phyloP scores from a whole-genome alignment of 2,888 invertebrate genomes.

The Cheilosia urbana region DNA sequence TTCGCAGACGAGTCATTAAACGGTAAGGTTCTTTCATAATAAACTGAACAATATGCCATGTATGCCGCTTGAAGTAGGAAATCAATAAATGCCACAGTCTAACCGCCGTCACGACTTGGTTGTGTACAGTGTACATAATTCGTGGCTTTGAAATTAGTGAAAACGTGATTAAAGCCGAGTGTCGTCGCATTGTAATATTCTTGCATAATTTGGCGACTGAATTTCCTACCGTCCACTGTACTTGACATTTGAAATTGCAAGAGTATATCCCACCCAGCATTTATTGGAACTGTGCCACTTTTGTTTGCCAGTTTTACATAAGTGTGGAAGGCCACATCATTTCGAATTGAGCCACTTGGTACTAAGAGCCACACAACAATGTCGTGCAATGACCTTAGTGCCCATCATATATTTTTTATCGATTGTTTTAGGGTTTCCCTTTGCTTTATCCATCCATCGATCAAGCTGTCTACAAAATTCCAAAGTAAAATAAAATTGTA shows the following conservation, averaged over 20 bases:
- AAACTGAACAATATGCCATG: constrained; percentile 4
- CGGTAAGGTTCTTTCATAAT: too few species aligned
- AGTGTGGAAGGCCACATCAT: constrained; percentile 36
- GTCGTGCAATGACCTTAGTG: constrained; percentile 58
- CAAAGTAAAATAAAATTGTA: constrained; percentile 37
- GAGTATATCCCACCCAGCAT: background rate
- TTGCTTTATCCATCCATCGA: background rate
- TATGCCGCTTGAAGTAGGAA: constrained; percentile 7
- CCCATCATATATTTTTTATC: constrained; percentile 37
- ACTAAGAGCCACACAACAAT: constrained; percentile 7
- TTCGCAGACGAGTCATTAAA: too few species aligned
- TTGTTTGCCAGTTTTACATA: constrained; percentile 19
- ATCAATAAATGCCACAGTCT: background rate
- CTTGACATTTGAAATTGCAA: constrained; percentile 20
- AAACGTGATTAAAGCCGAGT: constrained; percentile 2
- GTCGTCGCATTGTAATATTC: background rate
- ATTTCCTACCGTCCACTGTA: background rate
- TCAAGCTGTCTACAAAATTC: constrained; percentile 14
- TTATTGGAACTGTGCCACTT: constrained; percentile 34
- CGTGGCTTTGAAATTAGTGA: background rate
- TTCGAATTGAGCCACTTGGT: background rate
- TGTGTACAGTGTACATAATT: background rate
- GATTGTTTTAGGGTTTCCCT: constrained; percentile 22
- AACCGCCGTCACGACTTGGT: background rate
- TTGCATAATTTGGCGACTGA: constrained; percentile 9